Conservation (phyloP, 2,797 vertebrate species). For the Rhyacichthys aspro region DNA sequence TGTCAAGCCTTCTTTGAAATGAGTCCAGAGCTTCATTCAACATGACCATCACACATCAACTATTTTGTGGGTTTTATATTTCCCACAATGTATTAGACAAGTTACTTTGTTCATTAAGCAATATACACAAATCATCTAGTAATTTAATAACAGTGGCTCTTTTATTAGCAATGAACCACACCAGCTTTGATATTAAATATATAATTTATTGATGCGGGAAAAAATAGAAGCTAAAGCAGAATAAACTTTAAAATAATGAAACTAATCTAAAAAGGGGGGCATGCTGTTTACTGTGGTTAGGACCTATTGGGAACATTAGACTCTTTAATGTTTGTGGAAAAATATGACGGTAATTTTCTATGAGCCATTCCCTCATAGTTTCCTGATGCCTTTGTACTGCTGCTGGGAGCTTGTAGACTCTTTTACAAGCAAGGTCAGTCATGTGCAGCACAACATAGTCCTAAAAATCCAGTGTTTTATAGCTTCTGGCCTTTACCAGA, state of each 20-base stretch:
- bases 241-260: too few relatives aligned
- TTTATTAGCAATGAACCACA: too few relatives aligned
- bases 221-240: slow-evolving; percentile 14
- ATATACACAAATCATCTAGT: too few relatives aligned
- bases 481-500: background rate
- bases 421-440: background rate
- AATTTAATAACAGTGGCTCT: too few relatives aligned
- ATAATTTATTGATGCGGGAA: slow-evolving; percentile 8
- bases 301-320: slow-evolving; percentile 48
- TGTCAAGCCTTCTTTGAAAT: background rate
- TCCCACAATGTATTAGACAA: background rate
- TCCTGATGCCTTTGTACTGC: slow-evolving; percentile 12
- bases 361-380: slow-evolving; percentile 29
- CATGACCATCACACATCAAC: too few relatives aligned
- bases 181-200: background rate
- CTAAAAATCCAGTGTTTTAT: too few relatives aligned
- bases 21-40: too few relatives aligned
- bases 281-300: slow-evolving; percentile 27
- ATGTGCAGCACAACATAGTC: too few relatives aligned
- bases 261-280: slow-evolving; percentile 33
- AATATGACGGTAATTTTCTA: slow-evolving; percentile 29
- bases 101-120: background rate
- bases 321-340: slow-evolving; percentile 30
- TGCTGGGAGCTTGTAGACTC: background rate
- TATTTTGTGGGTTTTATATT: background rate